A percentile compares a stretch with the other conserved stretches of the same genome.
These are phyloP conservation scores for Stenurella melanura DNA, from an alignment of 2,888 invertebrate species.

Conservation along the genomic window DNA sequence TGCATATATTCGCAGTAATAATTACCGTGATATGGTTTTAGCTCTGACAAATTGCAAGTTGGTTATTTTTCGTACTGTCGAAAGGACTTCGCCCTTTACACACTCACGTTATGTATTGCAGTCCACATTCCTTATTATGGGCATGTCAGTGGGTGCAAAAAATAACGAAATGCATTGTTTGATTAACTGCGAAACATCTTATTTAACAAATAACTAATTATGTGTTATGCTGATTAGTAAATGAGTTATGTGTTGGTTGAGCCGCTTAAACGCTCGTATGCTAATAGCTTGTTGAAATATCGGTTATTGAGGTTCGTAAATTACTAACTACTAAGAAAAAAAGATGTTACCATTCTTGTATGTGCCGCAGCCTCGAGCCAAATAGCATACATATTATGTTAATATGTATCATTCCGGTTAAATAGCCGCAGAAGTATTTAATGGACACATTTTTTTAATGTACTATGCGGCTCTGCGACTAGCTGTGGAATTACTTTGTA, in stretches of 20 bases:
- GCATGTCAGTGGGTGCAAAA: constrained; percentile 46
- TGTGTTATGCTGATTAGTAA: constrained; percentile 66
- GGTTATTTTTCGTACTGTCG: background rate
- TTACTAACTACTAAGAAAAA: constrained; percentile 57
- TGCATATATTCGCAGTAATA: constrained; percentile 26
- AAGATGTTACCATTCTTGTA: constrained; percentile 57
- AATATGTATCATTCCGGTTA: constrained; percentile 51
- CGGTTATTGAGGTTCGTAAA: constrained; percentile 63
- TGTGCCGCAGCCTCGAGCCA: constrained; percentile 51
- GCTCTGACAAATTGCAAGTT: constrained; percentile 16
- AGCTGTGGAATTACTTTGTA: background rate
- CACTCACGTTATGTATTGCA: constrained; percentile 46
- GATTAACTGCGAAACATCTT: constrained; percentile 62
- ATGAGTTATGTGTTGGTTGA: constrained; percentile 67
- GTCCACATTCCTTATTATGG: constrained; percentile 48
- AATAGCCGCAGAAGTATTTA: constrained; percentile 10
- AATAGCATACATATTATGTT: constrained; percentile 39
- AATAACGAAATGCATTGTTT: constrained; percentile 52
- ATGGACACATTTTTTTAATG: background rate
- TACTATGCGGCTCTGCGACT: background rate
- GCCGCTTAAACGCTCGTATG: constrained; percentile 58
- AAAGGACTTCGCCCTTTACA: constrained; percentile 14
- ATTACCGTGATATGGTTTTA: constrained; percentile 42
- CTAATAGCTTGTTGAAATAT: constrained; percentile 64
- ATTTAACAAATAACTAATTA: constrained; percentile 68